These are phyloP conservation scores for Hylaeus volcanicus DNA, from an alignment of 1,140 invertebrate genomes.

Conservation along the genomic window DNA sequence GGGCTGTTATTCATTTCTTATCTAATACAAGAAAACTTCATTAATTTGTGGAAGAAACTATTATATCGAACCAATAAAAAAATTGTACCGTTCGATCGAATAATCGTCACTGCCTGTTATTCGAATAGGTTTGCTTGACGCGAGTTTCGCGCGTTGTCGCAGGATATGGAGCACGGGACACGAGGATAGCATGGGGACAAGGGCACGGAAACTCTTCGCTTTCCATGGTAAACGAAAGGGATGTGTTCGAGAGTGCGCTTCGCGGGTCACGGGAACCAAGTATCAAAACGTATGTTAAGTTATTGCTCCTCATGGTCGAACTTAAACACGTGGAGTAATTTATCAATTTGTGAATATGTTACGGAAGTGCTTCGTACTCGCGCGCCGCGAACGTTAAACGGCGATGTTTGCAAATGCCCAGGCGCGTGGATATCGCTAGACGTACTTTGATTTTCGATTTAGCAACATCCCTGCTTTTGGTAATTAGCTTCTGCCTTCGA, in stretches of 20 bases:
- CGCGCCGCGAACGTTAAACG: slow-evolving; percentile 48
- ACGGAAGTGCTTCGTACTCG: slow-evolving; percentile 64
- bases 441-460: neutral
- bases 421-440: slow-evolving; percentile 17
- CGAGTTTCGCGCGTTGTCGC: neutral
- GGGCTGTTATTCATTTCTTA: no score
- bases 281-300: slow-evolving; percentile 68
- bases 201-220: neutral
- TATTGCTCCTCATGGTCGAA: slow-evolving; percentile 69
- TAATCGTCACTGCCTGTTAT: no score
- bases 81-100: no score
- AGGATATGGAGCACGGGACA: neutral
- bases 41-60: no score
- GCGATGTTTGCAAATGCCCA: slow-evolving; percentile 48
- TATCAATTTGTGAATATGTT: slow-evolving; percentile 70
- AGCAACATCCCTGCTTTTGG: neutral
- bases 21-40: no score
- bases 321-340: slow-evolving; percentile 70
- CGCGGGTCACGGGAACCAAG: slow-evolving; percentile 56
- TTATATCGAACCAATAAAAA: no score
- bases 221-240: slow-evolving; percentile 28
- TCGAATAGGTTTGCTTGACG: neutral
- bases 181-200: slow-evolving; percentile 2
- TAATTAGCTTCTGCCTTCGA: no score
- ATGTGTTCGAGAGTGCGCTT: slow-evolving; percentile 23